Evolutionary conservation across 2,797 vertebrate genomes (phyloP).

Genomic region (Tarsius wallacei): DNA sequence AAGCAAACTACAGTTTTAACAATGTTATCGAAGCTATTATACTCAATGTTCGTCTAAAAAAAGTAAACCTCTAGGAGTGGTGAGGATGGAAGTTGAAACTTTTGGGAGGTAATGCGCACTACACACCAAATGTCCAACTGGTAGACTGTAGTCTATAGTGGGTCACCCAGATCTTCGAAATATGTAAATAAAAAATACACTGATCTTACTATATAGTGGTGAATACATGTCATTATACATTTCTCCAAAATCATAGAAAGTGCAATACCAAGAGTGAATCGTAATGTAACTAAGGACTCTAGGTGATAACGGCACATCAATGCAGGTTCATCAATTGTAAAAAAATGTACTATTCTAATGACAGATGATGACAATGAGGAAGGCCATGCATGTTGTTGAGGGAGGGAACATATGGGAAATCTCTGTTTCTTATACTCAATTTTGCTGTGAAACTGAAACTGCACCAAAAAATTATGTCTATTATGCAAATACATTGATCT

Average conservation of each 20-base stretch:
- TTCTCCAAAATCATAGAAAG: background rate
- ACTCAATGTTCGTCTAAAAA: background rate
- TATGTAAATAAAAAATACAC: background rate
- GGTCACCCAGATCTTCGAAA: background rate
- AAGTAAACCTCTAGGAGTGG: background rate
- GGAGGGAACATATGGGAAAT: background rate
- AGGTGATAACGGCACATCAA: background rate
- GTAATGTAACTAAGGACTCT: background rate
- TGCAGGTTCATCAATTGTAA: background rate
- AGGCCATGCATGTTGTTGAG: background rate
- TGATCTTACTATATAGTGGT: background rate
- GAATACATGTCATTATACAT: background rate
- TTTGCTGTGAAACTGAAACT: slow-evolving; percentile 13
- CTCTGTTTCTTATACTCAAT: background rate
- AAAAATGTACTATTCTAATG: background rate
- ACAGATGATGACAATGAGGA: no score
- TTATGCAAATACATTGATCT: background rate
- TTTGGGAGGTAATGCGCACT: background rate
- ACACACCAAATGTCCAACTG: background rate
- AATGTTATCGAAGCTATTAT: background rate
- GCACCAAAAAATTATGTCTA: background rate
- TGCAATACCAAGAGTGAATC: background rate
- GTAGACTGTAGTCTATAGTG: background rate
- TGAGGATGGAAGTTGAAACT: background rate
- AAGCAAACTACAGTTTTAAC: background rate